Evolutionary conservation across 2,888 invertebrate species (phyloP), one percentile per base, ranked within the genome.

Genomic region (Eulithis prunata): DNA sequence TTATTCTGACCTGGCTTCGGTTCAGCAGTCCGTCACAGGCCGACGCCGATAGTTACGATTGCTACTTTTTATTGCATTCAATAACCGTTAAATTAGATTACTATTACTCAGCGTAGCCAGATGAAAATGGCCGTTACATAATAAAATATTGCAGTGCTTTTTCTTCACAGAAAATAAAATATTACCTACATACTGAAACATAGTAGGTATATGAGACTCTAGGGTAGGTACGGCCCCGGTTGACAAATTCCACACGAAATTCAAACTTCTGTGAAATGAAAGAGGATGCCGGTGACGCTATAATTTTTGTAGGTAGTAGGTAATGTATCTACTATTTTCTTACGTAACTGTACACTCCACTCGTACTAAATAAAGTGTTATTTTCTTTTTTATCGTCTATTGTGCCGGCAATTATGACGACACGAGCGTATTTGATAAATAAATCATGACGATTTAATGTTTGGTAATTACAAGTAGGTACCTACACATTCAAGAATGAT

Each of bases 31-130:
- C 78, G 81, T 83, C 84, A 85, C 86, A 85, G 82, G 76, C 66
- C 66, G 43, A 56, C 66, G 53, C 63, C 66, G 57, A 51, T 46
- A 60, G 49, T 64, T 54, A 71, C 74, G 73, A 71, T 76, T 77
- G 69, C 69, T 74, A 77, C 79, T 85, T 86, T 87, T 89, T 87
- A 81, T 77, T 71, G 77, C 69, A 77, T 77, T 77, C 85, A 86
- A 86, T 86, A 86, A 86, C 87, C 89, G 90, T 89, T 82, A 88
- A 91, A 91, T 89, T 89, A 82, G 85, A 91, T 91, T 89, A 89
- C 87, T 79, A 91, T 91, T 89, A 89, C 87, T 79, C 80, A 81
- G 83, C 85, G 82, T 84, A 84, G 80, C 79, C 77, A 81, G 78
- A 85, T 78, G 84, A 86, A 87, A 88, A 82, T 81, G 83, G 85